Base-by-base conservation (phyloP, 1,140 invertebrate genomes). In the Monochamus saltuarius region DNA sequence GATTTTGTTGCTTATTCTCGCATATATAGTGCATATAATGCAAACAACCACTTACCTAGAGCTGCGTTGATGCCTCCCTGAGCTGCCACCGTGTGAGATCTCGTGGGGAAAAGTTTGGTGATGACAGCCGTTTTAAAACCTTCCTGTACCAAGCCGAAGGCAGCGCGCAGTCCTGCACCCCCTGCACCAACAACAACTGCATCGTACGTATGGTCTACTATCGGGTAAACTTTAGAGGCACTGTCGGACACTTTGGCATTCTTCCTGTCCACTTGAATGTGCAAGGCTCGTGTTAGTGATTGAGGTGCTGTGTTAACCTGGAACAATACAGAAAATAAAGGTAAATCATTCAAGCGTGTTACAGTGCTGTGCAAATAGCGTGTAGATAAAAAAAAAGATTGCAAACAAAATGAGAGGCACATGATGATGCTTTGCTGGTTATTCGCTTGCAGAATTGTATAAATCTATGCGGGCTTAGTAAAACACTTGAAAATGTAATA, bases 51-150 rank as follows among this genome's bases (percentile, higher is more conserved):
- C 66, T 61, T 56, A 75, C 74, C 79, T 39, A 85, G 73, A 0
- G 93, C 91, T 10, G 93, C 93, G 82, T 95, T 95, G 53, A 96
- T 92, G 49, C 94, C 94, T 46, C 95, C 91, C 78, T 97, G 94
- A 17, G 94, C 94, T 51, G 94, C 94, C 9, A 97, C 92, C 1
- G 94, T 97, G 75, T 97, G 94, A 9, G 91, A 94, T 56, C 90
- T 78, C 2, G 90, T 97, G 0, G 95, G 94, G 75, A 97, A 97
- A 4, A 97, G 73, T 78, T 97, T 97, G 3, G 93, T 94, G 49
- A 97, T 83, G n/a, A 94, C 91, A 39, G 95, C 94, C 10, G 92
- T 95, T 67, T 89, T 90, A 69, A 94, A 95, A 10, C 94, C 94
- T 72, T 92, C 87, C 61, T 90, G 87, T 4, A 92, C 91, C n/a